These are phyloP conservation scores for Plecotus auritus DNA, from an alignment of 2,113 vertebrate species.

Conservation along the genomic window DNA sequence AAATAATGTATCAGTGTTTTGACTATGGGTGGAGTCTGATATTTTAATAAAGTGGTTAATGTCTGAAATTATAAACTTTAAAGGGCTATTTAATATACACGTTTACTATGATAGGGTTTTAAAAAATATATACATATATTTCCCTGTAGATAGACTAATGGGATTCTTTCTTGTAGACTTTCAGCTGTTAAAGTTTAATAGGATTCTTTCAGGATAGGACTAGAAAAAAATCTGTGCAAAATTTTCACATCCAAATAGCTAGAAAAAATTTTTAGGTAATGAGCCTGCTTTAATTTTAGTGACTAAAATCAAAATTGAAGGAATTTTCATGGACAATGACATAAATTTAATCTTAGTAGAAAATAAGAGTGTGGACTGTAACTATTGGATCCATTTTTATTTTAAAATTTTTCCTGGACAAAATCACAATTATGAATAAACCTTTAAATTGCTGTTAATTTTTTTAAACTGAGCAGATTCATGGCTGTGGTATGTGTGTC, in stretches of 20 bases:
- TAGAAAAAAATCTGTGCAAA: neutral
- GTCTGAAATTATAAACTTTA: neutral
- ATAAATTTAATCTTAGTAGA: slow-evolving; percentile 50
- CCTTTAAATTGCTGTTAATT: neutral
- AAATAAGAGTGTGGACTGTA: slow-evolving; percentile 37
- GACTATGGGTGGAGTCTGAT: neutral
- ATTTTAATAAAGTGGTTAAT: neutral
- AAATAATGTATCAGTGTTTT: slow-evolving; percentile 25
- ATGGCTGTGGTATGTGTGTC: neutral
- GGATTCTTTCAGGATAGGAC: neutral
- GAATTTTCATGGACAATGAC: slow-evolving; percentile 19
- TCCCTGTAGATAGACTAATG: neutral
- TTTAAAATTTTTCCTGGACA: slow-evolving; percentile 6
- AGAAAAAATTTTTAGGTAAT: neutral
- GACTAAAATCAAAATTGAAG: slow-evolving; percentile 24
- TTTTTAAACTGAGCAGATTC: neutral
- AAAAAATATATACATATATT: neutral
- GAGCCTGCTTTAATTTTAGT: slow-evolving; percentile 44
- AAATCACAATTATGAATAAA: slow-evolving; percentile 22
- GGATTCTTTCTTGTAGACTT: neutral
- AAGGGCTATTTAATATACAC: neutral
- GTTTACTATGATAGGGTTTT: neutral
- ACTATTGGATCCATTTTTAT: slow-evolving; percentile 33
- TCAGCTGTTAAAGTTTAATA: neutral
- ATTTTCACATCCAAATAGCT: neutral